Percentiles rank a stretch among this genome's conserved stretches.
phyloP scores from a whole-genome alignment of 1,140 invertebrate genomes.

The Conus betulinus region DNA sequence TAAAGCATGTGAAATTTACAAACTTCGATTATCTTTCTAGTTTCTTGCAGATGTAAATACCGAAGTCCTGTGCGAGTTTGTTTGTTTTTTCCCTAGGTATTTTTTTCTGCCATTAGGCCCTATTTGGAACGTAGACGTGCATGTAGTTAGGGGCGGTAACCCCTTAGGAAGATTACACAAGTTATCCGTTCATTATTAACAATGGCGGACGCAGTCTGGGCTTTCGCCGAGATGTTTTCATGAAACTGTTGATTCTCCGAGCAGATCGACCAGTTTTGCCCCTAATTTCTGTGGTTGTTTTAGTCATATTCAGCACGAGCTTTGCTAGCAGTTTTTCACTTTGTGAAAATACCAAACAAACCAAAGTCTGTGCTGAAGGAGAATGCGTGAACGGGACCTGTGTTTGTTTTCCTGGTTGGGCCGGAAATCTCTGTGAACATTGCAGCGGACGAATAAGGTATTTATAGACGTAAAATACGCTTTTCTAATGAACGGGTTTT shows the following conservation, averaged over 20 bases:
- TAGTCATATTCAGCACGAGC: not conserved
- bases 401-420: conserved; percentile 92
- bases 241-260: not conserved
- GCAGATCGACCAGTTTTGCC: not conserved
- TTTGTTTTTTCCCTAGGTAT: no score
- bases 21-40: no score
- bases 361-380: conserved; percentile 81
- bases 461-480: conserved; percentile 65
- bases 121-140: no score
- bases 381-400: conserved; percentile 89
- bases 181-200: not conserved
- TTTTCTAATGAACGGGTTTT: no score
- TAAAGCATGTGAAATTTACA: no score
- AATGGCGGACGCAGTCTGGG: conserved; percentile 16
- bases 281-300: not conserved
- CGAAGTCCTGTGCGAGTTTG: no score
- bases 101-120: no score
- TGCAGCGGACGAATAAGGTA: conserved; percentile 95
- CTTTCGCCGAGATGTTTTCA: not conserved
- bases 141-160: not conserved
- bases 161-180: not conserved
- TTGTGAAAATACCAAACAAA: not conserved
- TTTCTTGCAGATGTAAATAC: no score
- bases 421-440: conserved; percentile 89
- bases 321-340: not conserved